phyloP scores from a whole-genome alignment of 2,113 vertebrate genomes.

The Pteruthius melanotis region DNA sequence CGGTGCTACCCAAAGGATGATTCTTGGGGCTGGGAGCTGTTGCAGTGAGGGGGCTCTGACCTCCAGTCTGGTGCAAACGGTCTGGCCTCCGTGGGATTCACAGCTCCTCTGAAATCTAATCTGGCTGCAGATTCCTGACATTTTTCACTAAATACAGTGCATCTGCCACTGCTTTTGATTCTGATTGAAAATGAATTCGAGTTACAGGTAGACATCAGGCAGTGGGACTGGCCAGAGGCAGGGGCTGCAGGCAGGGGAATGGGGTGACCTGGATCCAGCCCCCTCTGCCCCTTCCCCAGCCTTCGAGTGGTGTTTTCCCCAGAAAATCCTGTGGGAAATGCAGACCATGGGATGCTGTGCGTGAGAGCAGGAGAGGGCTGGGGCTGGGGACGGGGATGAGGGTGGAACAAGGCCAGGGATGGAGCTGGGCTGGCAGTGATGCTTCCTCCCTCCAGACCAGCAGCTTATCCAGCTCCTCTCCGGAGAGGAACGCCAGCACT shows the following conservation, averaged over 20 bases:
- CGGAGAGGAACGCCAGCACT: not conserved
- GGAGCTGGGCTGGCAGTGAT: not conserved
- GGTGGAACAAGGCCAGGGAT: not conserved
- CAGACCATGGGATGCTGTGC: accelerated
- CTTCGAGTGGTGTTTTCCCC: not conserved
- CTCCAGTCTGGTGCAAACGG: accelerated
- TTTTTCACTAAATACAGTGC: not conserved
- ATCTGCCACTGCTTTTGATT: not conserved
- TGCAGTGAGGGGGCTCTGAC: not conserved
- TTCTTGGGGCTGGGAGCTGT: not conserved
- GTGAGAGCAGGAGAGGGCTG: not conserved
- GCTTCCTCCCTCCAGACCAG: accelerated
- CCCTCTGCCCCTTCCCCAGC: not conserved
- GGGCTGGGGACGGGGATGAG: not conserved
- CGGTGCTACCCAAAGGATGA: not conserved
- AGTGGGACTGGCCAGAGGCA: accelerated
- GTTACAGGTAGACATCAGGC: not conserved
- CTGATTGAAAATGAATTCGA: not conserved
- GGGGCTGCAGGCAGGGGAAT: not conserved
- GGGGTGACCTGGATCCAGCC: accelerated
- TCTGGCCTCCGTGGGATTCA: not conserved
- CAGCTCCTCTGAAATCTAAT: not conserved
- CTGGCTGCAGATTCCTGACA: not conserved
- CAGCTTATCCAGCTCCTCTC: not conserved
- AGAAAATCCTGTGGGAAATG: not conserved